Evolutionary conservation across 2,113 vertebrate species (phyloP).

Genomic region (Ageneiosus marmoratus): DNA sequence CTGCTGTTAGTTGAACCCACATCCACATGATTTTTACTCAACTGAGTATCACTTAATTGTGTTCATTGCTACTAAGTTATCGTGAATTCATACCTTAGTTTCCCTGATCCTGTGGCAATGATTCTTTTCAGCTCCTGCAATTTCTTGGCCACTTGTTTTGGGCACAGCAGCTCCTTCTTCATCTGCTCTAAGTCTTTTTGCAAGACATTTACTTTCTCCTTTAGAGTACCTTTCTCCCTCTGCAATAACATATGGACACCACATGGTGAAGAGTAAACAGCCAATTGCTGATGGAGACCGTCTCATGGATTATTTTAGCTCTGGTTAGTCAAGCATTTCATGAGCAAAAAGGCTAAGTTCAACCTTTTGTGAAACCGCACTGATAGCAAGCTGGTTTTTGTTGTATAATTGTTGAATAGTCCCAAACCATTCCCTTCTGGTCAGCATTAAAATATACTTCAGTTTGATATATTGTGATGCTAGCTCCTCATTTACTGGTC

Average conservation of each 20-base stretch:
- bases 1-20: slow-evolving; percentile 57
- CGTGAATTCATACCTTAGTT: slow-evolving; percentile 67
- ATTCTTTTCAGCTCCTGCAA: slow-evolving; percentile 71
- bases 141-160: slow-evolving; percentile 68
- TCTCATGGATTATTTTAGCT: not conserved
- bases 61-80: not conserved
- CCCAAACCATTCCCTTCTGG: not conserved
- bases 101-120: slow-evolving; percentile 68
- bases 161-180: slow-evolving; percentile 67
- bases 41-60: no score
- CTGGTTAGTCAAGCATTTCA: not conserved
- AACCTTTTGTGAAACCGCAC: not conserved
- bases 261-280: slow-evolving; percentile 38
- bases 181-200: slow-evolving; percentile 72
- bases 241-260: slow-evolving; percentile 31
- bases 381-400: not conserved
- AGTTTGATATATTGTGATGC: not conserved
- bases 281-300: not conserved
- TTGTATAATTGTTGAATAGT: not conserved
- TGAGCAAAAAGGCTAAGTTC: slow-evolving; percentile 17
- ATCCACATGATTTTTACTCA: not conserved
- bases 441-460: not conserved
- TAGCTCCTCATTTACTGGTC: not conserved
- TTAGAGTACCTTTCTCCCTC: slow-evolving; percentile 73
- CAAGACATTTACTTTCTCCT: slow-evolving; percentile 73